Conservation (phyloP, 30 jellyfish, hydroid and myxozoan genomes). For the Aurelia aurita region DNA sequence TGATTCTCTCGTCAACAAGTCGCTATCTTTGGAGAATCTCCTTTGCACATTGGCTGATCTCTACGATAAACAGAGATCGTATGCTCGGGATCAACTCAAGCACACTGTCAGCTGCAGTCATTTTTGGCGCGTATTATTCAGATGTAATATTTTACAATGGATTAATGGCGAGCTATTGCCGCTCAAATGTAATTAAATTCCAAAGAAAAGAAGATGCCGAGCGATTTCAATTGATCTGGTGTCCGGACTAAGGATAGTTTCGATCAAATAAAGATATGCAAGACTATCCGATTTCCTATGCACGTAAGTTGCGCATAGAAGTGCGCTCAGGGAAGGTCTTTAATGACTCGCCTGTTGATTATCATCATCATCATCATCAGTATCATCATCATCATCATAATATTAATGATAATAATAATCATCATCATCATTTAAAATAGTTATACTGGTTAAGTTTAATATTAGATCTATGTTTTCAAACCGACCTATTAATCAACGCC, state of each 20-base stretch:
- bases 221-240: not conserved
- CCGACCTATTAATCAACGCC: no score
- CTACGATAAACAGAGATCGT: constrained; percentile 57
- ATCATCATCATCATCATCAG: no score
- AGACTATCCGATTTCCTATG: no score
- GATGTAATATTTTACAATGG: constrained; percentile 65
- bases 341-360: no score
- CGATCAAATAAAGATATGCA: not conserved
- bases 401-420: no score
- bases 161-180: constrained; percentile 68
- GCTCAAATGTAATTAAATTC: constrained; percentile 45
- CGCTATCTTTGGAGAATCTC: constrained; percentile 76
- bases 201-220: constrained; percentile 28
- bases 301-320: no score
- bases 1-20: constrained; percentile 57
- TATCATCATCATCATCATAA: no score
- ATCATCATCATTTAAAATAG: no score
- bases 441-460: no score
- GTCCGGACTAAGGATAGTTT: not conserved
- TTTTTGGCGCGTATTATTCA: constrained; percentile 49
- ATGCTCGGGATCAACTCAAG: constrained; percentile 64
- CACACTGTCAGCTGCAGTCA: constrained; percentile 67
- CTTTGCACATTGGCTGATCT: constrained; percentile 43
- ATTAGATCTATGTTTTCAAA: no score
- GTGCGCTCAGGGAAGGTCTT: no score